Evolutionary conservation across 1,140 invertebrate genomes (phyloP).

Genomic region (Apis mellifera): DNA sequence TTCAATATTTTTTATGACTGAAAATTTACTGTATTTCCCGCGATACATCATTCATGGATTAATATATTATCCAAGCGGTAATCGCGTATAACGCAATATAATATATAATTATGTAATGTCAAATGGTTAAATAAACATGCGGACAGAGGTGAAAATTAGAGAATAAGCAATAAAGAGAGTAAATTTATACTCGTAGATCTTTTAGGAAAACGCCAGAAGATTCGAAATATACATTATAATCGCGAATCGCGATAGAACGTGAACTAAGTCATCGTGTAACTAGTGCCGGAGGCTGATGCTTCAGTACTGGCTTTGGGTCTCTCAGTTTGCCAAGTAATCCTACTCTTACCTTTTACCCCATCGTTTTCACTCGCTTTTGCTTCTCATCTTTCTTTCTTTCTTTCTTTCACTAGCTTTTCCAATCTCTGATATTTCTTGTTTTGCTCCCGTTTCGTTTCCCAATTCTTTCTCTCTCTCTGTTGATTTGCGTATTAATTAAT

Average conservation of each 20-base stretch:
- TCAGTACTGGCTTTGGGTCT: conserved; percentile 26
- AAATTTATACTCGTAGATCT: conserved; percentile 15
- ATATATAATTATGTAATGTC: conserved; percentile 71
- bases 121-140: conserved; percentile 64
- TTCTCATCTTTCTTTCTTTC: conserved; percentile 25
- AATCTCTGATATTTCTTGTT: conserved; percentile 17
- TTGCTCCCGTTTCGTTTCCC: conserved; percentile 18
- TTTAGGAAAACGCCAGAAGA: conserved; percentile 35
- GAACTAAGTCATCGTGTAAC: conserved; percentile 48
- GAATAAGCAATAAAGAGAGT: not conserved
- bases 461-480: conserved; percentile 50
- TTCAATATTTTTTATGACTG: not conserved
- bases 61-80: conserved; percentile 1
- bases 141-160: conserved; percentile 14
- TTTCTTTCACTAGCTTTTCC: not conserved
- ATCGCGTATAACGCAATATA: not conserved
- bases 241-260: conserved; percentile 19
- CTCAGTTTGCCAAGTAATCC: conserved; percentile 40
- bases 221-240: conserved; percentile 9
- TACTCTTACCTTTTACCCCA: conserved; percentile 5
- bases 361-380: conserved; percentile 44
- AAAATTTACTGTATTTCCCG: no score
- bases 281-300: conserved; percentile 52
- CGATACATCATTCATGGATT: conserved; percentile 8
- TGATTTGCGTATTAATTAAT: conserved; percentile 71